Evolutionary conservation across 2,888 invertebrate species (phyloP).

Genomic region (Lithodes maja): DNA sequence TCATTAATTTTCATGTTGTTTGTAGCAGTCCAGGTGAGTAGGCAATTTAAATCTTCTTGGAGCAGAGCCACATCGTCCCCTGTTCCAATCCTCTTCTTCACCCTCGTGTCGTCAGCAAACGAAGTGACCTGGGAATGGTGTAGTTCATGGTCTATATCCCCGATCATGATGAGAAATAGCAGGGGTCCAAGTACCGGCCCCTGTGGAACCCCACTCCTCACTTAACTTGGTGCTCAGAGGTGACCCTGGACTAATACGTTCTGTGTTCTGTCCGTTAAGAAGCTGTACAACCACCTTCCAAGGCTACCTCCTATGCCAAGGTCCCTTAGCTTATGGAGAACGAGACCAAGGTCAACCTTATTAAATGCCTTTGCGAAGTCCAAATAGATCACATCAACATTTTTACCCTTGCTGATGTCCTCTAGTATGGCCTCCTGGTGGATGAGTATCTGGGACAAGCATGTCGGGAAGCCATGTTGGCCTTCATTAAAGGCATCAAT

Average conservation of each 20-base stretch:
- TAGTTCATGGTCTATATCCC: neutral
- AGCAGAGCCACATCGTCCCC: too few relatives aligned
- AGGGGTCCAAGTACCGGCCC: neutral
- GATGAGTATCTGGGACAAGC: slow-evolving; percentile 15
- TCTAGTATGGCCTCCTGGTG: slow-evolving; percentile 19
- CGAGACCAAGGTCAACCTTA: neutral
- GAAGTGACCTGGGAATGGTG: neutral
- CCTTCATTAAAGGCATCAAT: slow-evolving; percentile 11
- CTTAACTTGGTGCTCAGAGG: neutral
- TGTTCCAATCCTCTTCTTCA: too few relatives aligned
- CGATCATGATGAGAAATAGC: slow-evolving; percentile 3
- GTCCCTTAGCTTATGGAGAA: slow-evolving; percentile 6
- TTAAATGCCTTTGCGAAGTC: slow-evolving; percentile 18
- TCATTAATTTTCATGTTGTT: too few relatives aligned
- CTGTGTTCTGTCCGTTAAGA: slow-evolving; percentile 12
- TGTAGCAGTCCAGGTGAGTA: too few relatives aligned
- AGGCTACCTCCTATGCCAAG: slow-evolving; percentile 15
- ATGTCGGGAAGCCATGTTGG: slow-evolving; percentile 9
- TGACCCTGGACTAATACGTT: neutral
- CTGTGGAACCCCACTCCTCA: slow-evolving; percentile 21
- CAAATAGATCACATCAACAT: slow-evolving; percentile 20
- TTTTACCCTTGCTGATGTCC: slow-evolving; percentile 21
- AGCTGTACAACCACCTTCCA: slow-evolving; percentile 6
- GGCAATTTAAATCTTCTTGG: too few relatives aligned
- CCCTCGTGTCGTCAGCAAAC: neutral